Evolutionary conservation across 2,113 vertebrate species (phyloP).

Genomic region (Recurvirostra avosetta): DNA sequence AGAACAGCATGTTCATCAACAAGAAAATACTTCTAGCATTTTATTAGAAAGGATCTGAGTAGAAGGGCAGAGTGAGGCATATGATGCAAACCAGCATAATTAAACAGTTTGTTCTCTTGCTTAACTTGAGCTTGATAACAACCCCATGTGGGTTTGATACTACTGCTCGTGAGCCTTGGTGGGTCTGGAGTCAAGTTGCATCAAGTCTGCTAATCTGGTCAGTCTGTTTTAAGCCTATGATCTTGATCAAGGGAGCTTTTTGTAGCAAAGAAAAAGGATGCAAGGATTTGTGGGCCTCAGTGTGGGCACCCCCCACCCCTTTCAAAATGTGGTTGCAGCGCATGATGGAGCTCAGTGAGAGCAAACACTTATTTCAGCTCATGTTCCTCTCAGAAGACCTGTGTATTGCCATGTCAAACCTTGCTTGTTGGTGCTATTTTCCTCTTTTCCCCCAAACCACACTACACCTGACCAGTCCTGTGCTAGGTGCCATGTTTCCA

Average conservation of each 20-base stretch:
- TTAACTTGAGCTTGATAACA: background rate
- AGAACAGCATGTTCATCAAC: background rate
- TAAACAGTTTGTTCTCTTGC: background rate
- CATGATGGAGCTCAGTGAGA: background rate
- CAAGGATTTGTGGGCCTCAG: background rate
- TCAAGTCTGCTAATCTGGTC: background rate
- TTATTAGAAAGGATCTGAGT: background rate
- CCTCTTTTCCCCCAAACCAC: background rate
- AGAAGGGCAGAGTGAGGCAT: background rate
- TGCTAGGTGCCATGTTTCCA: background rate
- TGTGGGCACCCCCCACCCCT: background rate
- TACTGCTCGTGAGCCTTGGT: accelerated
- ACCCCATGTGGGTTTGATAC: background rate
- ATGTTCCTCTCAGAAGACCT: background rate
- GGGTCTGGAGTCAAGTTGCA: background rate
- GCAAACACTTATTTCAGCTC: background rate
- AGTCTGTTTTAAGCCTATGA: background rate
- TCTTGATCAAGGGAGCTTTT: background rate
- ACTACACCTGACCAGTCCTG: background rate
- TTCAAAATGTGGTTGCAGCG: background rate
- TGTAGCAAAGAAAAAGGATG: background rate
- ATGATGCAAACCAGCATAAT: background rate
- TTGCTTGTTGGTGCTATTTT: background rate
- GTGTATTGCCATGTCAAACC: background rate
- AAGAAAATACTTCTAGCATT: background rate